phyloP scores from a whole-genome alignment of 2,797 vertebrate genomes.

The Protonibea diacanthus region DNA sequence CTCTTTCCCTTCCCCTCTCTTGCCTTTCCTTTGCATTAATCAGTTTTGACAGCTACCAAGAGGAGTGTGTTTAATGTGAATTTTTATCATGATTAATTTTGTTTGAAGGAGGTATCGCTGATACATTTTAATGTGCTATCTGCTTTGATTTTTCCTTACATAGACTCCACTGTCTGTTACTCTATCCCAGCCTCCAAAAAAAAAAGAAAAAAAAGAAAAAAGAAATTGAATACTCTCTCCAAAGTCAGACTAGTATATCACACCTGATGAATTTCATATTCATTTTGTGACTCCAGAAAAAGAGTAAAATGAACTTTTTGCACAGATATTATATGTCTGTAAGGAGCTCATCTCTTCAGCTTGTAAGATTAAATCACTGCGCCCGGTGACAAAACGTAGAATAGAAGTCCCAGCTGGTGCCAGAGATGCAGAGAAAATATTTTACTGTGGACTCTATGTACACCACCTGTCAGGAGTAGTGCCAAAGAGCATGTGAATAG shows the following conservation, averaged over 20 bases:
- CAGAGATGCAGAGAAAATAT: slow-evolving; percentile 20
- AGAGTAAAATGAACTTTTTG: slow-evolving; percentile 3
- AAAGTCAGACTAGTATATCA: slow-evolving; percentile 20
- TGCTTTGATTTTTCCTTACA: slow-evolving; percentile 55
- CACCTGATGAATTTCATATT: slow-evolving; percentile 28
- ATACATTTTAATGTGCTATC: slow-evolving; percentile 69
- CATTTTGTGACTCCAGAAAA: slow-evolving; percentile 15
- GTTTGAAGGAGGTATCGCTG: slow-evolving; percentile 65
- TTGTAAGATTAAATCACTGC: slow-evolving; percentile 42
- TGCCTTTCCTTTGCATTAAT: slow-evolving; percentile 69
- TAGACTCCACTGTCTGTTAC: slow-evolving; percentile 27
- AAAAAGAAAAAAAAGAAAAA: neutral
- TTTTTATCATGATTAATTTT: slow-evolving; percentile 77
- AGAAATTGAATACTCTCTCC: slow-evolving; percentile 27
- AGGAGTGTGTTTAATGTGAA: slow-evolving; percentile 71
- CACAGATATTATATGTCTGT: slow-evolving; percentile 20
- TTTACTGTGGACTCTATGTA: slow-evolving; percentile 34
- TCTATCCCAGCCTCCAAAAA: neutral
- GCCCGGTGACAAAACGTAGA: slow-evolving; percentile 9
- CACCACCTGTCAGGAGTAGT: slow-evolving; percentile 35
- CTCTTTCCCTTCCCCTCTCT: slow-evolving; percentile 24
- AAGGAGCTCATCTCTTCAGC: slow-evolving; percentile 16
- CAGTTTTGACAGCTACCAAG: slow-evolving; percentile 72
- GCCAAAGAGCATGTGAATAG: slow-evolving; percentile 46
- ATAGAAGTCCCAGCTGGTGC: slow-evolving; percentile 18